Evolutionary conservation across 2,797 vertebrate species (phyloP).

Genomic region (Syndactyla subalaris): DNA sequence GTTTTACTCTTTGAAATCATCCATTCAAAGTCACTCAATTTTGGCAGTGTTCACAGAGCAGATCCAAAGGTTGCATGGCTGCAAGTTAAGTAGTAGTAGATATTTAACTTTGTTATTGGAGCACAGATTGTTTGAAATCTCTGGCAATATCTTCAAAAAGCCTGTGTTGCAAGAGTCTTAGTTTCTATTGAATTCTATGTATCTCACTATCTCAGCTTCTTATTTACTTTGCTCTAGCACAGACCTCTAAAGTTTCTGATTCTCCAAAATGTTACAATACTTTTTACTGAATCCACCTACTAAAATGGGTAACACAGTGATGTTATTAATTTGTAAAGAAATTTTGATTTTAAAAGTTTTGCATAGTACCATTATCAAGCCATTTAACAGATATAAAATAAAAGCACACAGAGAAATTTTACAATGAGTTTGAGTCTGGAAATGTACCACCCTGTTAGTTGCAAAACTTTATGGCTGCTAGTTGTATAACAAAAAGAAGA

Average conservation of each 20-base stretch:
- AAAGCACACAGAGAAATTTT: not conserved
- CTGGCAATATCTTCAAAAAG: not conserved
- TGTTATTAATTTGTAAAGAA: not conserved
- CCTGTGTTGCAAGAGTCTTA: not conserved
- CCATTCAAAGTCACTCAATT: not conserved
- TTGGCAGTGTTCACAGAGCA: not conserved
- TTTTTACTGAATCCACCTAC: not conserved
- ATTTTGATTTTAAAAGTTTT: not conserved
- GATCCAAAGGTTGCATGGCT: not conserved
- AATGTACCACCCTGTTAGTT: not conserved
- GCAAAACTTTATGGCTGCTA: not conserved
- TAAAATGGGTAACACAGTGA: not conserved
- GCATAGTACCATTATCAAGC: not conserved
- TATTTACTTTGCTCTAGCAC: conserved; percentile 2
- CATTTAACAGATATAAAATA: not conserved
- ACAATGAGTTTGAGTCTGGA: not conserved
- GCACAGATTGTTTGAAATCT: not conserved
- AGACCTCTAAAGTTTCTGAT: not conserved
- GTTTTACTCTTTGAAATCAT: not conserved
- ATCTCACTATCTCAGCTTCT: conserved; percentile 41
- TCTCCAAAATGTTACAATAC: not conserved
- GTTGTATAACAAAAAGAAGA: not conserved
- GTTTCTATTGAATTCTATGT: conserved; percentile 29
- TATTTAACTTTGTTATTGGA: conserved; percentile 26
- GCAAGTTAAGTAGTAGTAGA: conserved; percentile 1